Conservation (phyloP, 2,888 invertebrate genomes). For the Andricus quercusramuli region DNA sequence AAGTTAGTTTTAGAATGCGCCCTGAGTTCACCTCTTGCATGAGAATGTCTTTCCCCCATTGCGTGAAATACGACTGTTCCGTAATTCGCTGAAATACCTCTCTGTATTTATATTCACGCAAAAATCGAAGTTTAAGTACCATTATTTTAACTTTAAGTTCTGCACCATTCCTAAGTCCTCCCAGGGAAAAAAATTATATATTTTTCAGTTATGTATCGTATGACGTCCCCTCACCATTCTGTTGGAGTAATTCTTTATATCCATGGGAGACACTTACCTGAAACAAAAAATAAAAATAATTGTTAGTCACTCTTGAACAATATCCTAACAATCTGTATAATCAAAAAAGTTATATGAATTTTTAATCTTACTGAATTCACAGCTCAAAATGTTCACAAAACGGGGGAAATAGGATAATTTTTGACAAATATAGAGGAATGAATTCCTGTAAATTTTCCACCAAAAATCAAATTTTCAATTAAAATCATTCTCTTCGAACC, state of each 20-base stretch:
- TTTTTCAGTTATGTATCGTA: not conserved
- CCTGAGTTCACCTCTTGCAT: slow-evolving; percentile 38
- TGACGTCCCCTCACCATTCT: not conserved
- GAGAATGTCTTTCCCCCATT: slow-evolving; percentile 29
- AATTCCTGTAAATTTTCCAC: too few species aligned
- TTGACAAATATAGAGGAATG: too few species aligned
- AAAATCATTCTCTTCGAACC: too few species aligned
- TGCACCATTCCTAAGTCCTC: not conserved
- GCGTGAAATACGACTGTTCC: slow-evolving; percentile 32
- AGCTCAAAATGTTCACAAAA: too few species aligned
- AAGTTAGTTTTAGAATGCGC: slow-evolving; percentile 40
- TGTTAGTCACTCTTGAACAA: not conserved
- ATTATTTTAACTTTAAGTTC: not conserved
- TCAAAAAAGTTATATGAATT: too few species aligned
- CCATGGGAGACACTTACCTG: not conserved
- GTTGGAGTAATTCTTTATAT: not conserved
- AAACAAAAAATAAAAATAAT: not conserved
- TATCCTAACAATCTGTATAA: not conserved
- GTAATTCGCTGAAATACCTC: slow-evolving; percentile 10
- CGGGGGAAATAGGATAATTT: too few species aligned
- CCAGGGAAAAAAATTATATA: not conserved
- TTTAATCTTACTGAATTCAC: too few species aligned
- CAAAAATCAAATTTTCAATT: too few species aligned
- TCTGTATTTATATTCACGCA: not conserved
- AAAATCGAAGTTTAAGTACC: not conserved